phyloP scores from a whole-genome alignment of 2,113 vertebrate species.

The Pyxicephalus adspersus region DNA sequence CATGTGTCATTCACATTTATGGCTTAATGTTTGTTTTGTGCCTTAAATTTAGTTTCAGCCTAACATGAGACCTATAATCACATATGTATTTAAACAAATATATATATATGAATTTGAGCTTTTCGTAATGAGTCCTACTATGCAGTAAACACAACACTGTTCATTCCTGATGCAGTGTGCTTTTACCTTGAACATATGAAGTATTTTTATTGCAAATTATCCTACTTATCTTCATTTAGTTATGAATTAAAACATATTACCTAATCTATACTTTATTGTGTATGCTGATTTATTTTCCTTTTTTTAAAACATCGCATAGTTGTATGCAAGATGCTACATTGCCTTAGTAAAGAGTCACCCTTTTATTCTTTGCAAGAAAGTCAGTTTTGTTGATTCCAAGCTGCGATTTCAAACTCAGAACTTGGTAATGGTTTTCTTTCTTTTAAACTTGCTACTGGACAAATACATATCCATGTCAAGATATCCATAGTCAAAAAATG shows the following conservation, averaged over 20 bases:
- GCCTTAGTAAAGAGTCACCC: not conserved
- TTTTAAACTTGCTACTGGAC: too few relatives aligned
- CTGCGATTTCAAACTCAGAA: too few relatives aligned
- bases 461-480: too few relatives aligned
- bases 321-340: conserved; percentile 2
- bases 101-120: conserved; percentile 61
- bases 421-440: too few relatives aligned
- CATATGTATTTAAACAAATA: conserved; percentile 61
- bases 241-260: conserved; percentile 40
- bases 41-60: conserved; percentile 64
- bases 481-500: too few relatives aligned
- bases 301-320: not conserved
- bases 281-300: conserved; percentile 11
- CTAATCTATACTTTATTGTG: conserved; percentile 26
- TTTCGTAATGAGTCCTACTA: conserved; percentile 69
- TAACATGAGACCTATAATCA: conserved; percentile 58
- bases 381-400: too few relatives aligned
- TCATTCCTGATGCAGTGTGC: conserved; percentile 62
- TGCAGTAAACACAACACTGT: conserved; percentile 61
- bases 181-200: conserved; percentile 64
- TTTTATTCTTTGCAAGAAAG: not conserved
- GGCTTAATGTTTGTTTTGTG: conserved; percentile 66
- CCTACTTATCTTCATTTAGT: conserved; percentile 34
- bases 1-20: conserved; percentile 65
- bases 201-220: conserved; percentile 63